Base-by-base conservation (phyloP, 1,140 invertebrate genomes). In the Reticulitermes speratus region DNA sequence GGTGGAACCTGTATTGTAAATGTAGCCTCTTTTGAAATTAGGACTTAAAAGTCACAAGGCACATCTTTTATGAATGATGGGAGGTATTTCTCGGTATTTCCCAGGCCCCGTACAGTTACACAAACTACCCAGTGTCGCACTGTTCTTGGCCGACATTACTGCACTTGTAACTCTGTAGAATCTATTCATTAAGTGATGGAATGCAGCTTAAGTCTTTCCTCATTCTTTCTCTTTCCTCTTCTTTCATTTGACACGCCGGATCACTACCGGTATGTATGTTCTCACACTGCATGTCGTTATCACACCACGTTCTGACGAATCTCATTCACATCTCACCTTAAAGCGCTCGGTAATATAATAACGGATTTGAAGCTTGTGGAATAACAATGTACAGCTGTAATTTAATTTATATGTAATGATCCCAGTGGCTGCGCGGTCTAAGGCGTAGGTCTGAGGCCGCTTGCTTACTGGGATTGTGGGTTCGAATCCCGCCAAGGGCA, bases 1-100 rank as follows among this genome's bases (percentile, higher is more conserved):
- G 65, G 65, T 75, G 65, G n/a, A 75, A 75, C 65, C 65, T n/a
- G 65, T 75, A 75, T 75, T 75, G 65, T 75, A 30, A n/a, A 25
- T 30, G 65, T 75, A 75, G 65, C 65, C 25, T 75, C 8, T 75
- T 75, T 30, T 30, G 65, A 75, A 75, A 75, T 75, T 75, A 75
- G 65, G 65, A 75, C 65, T 75, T 30, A 3, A 9, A 30, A 30
- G 25, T 75, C 65, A 30, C 65, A 75, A 5, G 52, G 19, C 52
- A 55, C 52, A 14, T 55, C 19, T 21, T 21, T 55, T 5, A 55
- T 55, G 52, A 55, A 55, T 55, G 19, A 21, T 75, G 65, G 65
- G 65, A 75, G 30, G n/a, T 7, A 8, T 11, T 14, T 75, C 65
- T 30, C 65, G 25, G 65, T 8, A 8, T 75, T 75, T 75, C 65